phyloP scores from a whole-genome alignment of 2,113 vertebrate genomes.

The Microcebus lehilahytsara region DNA sequence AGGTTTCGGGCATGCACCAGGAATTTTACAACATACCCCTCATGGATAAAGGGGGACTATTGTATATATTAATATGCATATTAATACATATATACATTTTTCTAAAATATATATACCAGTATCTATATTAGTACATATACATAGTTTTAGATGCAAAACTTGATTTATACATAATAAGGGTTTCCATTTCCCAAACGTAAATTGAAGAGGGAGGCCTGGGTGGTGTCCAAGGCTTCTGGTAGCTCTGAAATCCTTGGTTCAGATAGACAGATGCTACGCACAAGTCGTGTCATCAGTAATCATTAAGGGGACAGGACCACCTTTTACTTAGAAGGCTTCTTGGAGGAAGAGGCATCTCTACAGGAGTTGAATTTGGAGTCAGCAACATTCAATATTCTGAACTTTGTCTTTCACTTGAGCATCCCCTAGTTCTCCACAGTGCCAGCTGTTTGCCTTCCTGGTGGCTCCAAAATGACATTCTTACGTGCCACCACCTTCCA shows the following conservation, averaged over 20 bases:
- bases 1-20: not conserved
- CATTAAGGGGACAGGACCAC: no score
- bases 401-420: not conserved
- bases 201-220: not conserved
- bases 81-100: not conserved
- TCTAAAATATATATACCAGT: not conserved
- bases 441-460: not conserved
- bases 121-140: not conserved
- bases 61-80: not conserved
- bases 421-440: not conserved
- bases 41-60: not conserved
- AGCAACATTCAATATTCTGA: not conserved
- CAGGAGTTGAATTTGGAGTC: not conserved
- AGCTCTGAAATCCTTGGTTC: not conserved
- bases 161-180: not conserved
- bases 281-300: not conserved
- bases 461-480: not conserved
- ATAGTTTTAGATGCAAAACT: not conserved
- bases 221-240: not conserved
- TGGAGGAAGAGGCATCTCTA: not conserved
- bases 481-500: not conserved
- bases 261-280: not conserved
- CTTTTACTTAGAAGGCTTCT: not conserved
- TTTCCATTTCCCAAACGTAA: not conserved
- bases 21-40: not conserved